These are phyloP conservation scores for Octopus sinensis DNA, from an alignment of 1,140 invertebrate genomes.

Conservation along the genomic window DNA sequence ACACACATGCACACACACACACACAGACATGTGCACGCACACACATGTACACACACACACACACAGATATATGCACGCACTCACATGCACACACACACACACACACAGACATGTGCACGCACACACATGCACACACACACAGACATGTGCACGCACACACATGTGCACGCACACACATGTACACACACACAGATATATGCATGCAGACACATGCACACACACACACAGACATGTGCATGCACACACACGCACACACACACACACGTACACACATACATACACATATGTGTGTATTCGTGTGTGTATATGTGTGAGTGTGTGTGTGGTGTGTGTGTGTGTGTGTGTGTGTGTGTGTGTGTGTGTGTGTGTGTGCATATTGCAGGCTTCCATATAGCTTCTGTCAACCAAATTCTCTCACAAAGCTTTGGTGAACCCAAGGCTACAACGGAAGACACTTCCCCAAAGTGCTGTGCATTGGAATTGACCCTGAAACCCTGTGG, in stretches of 20 bases:
- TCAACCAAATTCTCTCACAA: no score
- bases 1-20: no score
- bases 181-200: background rate
- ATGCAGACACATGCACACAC: background rate
- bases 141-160: background rate
- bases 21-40: no score
- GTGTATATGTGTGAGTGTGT: no score
- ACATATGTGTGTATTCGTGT: background rate
- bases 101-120: background rate
- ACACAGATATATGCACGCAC: background rate
- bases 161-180: background rate
- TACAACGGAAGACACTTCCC: no score
- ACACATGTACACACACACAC: background rate
- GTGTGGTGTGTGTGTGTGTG: no score
- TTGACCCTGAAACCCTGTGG: no score
- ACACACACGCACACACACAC: background rate
- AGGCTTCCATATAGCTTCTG: no score
- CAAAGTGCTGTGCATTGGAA: no score
- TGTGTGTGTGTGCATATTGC: background rate
- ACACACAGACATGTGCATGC: background rate
- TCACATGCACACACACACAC: background rate
- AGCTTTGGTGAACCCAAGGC: no score
- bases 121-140: background rate
- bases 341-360: background rate
- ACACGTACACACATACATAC: background rate